phyloP scores from a whole-genome alignment of 2,113 vertebrate species.

The Patagioenas fasciata region DNA sequence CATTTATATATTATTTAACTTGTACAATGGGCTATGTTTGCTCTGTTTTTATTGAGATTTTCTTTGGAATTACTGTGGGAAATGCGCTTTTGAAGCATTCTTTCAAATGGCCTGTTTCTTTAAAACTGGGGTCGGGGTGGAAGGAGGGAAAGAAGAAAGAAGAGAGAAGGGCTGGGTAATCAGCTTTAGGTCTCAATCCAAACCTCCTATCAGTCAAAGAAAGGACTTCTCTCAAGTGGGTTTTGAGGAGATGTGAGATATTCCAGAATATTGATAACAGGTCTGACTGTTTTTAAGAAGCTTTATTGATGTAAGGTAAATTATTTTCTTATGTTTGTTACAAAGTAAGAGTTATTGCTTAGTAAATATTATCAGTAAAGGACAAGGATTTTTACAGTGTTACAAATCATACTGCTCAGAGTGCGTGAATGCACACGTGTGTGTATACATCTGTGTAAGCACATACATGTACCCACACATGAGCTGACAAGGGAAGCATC shows the following conservation, averaged over 20 bases:
- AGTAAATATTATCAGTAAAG: neutral
- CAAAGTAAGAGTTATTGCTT: neutral
- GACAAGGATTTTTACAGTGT: neutral
- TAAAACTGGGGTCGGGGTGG: neutral
- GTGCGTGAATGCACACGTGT: neutral
- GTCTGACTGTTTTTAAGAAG: neutral
- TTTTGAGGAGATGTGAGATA: neutral
- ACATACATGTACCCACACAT: too few relatives aligned
- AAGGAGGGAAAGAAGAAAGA: neutral
- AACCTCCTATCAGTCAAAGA: neutral
- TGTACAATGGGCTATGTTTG: constrained; percentile 28
- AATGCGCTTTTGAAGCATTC: neutral
- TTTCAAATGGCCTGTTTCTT: constrained; percentile 10
- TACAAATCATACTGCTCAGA: neutral
- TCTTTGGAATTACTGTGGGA: constrained; percentile 34
- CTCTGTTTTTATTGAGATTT: constrained; percentile 45
- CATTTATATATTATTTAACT: constrained; percentile 68
- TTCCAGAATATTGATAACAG: neutral
- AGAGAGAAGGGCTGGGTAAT: neutral
- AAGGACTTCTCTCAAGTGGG: neutral
- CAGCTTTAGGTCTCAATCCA: neutral
- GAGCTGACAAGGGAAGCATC: neutral
- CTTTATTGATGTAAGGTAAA: neutral
- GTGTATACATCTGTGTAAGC: neutral
- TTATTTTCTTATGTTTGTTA: neutral